Base-by-base conservation (phyloP, 2,888 invertebrate species). In the Plagiodera versicolora region DNA sequence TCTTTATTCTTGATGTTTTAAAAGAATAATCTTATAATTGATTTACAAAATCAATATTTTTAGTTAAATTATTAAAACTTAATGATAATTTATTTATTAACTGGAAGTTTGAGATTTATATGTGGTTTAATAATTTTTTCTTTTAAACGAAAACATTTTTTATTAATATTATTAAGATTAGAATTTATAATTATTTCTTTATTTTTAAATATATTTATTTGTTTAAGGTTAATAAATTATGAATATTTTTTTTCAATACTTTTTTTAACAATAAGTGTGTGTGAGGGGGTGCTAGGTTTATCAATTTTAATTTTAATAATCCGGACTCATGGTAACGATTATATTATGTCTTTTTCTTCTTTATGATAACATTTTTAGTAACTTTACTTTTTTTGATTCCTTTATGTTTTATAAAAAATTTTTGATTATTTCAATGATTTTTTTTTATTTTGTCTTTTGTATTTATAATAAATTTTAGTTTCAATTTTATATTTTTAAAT, bases 261-360 rank as follows among this genome's bases (percentile, higher is more conserved):
- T 75, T 87, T 85, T 85, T 83, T 87, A 77, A 81, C 83, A 58
- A 83, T 87, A 81, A 81, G 82, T 61, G 87, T 87, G 53, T 87
- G 87, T 85, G 88, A 88, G 24, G 85, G 86, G 0, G 84, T 83
- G 68, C 83, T 88, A 79, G 87, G 86, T 0, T 70, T 89, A 72
- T 84, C 85, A 9, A 82, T 88, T 83, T 82, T 88, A 79, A 82
- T 87, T 69, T 78, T 82, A 47, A 80, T 87, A 80, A 82, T 86
- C 82, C 86, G 86, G 10, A 81, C 81, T 63, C 82, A 85, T 81
- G 87, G 86, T 0, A 86, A 84, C 82, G 86, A 87, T 84, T 85
- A 84, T 83, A 84, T 85, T 83, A 81, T 83, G 77, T 81, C 82
- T 73, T 84, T 85, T 82, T 84, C 76, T 82, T 76, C 81, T 81